Conservation (phyloP, 2,888 invertebrate genomes). For the Euspilapteryx auroguttella region DNA sequence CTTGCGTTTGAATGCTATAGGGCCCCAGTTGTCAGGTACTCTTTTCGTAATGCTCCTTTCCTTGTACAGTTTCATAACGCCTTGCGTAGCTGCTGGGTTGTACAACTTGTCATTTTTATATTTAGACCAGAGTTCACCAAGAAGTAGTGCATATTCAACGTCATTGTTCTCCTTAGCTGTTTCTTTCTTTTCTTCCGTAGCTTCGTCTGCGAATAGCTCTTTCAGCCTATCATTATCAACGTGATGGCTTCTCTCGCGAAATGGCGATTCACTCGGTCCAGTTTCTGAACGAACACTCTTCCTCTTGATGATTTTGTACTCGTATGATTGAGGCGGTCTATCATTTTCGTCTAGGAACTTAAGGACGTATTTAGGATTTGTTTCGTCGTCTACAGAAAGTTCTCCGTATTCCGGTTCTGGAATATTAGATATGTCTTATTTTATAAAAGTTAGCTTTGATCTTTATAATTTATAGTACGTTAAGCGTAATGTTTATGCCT, state of each 20-base stretch:
- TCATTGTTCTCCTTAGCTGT: constrained; percentile 36
- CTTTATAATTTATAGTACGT: too few relatives aligned
- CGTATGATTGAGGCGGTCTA: constrained; percentile 51
- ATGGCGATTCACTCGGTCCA: constrained; percentile 36
- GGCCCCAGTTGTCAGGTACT: constrained; percentile 48
- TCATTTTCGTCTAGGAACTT: constrained; percentile 38
- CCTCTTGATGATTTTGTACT: constrained; percentile 58
- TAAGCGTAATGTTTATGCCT: too few relatives aligned
- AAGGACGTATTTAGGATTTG: constrained; percentile 31
- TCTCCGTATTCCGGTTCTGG: constrained; percentile 36
- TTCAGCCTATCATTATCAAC: constrained; percentile 38
- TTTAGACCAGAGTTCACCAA: constrained; percentile 61
- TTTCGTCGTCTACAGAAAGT: constrained; percentile 32
- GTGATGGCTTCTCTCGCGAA: constrained; percentile 42
- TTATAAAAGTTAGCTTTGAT: too few relatives aligned
- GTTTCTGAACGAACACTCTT: constrained; percentile 28
- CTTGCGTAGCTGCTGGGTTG: constrained; percentile 30
- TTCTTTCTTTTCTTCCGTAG: constrained; percentile 20
- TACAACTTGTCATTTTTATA: constrained; percentile 49
- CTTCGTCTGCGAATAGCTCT: constrained; percentile 35
- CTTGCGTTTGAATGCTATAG: constrained; percentile 52
- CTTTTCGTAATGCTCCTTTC: constrained; percentile 49
- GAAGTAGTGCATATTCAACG: constrained; percentile 52
- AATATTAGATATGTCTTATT: too few relatives aligned
- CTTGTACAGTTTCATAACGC: constrained; percentile 45